phyloP scores from a whole-genome alignment of 2,888 invertebrate species.

The Xylota sylvarum region DNA sequence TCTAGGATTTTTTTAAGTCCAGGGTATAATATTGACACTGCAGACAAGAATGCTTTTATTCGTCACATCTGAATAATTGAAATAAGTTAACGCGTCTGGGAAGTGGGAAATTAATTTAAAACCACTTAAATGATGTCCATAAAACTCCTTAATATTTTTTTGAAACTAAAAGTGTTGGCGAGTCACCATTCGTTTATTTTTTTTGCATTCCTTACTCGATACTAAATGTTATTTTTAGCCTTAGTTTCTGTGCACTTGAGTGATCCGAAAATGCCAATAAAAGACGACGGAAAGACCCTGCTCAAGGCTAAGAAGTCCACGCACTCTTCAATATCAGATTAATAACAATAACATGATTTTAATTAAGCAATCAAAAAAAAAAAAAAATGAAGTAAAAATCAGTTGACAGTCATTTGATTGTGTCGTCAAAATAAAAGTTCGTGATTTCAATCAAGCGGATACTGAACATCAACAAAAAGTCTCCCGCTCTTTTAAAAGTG shows the following conservation, averaged over 20 bases:
- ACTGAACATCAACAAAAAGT: background rate
- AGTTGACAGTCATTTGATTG: slow-evolving; percentile 34
- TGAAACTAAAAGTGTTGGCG: background rate
- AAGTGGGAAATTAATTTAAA: background rate
- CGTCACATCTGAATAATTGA: too few relatives aligned
- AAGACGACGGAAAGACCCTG: too few relatives aligned
- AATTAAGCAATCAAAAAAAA: slow-evolving; percentile 20
- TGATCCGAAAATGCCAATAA: background rate
- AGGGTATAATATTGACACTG: too few relatives aligned
- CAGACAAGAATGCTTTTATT: too few relatives aligned
- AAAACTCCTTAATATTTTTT: background rate
- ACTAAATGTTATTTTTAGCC: slow-evolving; percentile 7
- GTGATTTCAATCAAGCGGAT: slow-evolving; percentile 13
- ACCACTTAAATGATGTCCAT: background rate
- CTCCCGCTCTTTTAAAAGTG: slow-evolving; percentile 33
- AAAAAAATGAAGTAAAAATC: too few relatives aligned
- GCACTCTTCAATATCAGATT: slow-evolving; percentile 42
- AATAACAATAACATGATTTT: slow-evolving; percentile 36
- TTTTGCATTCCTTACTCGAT: background rate
- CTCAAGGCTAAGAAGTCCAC: slow-evolving; percentile 28
- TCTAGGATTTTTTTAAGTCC: too few relatives aligned
- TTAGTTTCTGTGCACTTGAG: background rate
- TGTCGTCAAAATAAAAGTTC: slow-evolving; percentile 25
- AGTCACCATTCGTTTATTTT: background rate
- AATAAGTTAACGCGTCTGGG: too few relatives aligned